Evolutionary conservation across 2,888 invertebrate species (phyloP).

Genomic region (Caenorhabditis wallacei): DNA sequence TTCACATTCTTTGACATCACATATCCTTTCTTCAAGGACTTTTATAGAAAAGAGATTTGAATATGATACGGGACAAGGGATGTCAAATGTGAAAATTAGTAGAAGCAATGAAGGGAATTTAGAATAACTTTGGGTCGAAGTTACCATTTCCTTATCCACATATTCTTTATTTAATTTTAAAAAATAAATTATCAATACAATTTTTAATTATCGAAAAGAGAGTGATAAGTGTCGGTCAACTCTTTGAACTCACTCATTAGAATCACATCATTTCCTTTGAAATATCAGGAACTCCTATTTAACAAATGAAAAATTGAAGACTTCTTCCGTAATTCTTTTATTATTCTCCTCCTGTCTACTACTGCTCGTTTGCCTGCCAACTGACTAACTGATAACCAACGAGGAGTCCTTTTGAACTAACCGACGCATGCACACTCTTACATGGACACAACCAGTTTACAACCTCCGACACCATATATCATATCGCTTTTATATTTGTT

Average conservation of each 20-base stretch:
- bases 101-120: no score
- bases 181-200: no score
- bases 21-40: not conserved
- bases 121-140: no score
- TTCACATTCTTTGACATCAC: not conserved
- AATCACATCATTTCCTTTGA: slow-evolving; percentile 15
- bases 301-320: not conserved
- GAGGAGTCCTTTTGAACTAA: slow-evolving; percentile 59
- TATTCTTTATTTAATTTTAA: no score
- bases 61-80: no score
- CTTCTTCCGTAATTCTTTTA: not conserved
- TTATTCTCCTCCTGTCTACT: not conserved
- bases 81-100: no score
- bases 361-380: slow-evolving; percentile 1
- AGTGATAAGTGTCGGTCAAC: no score
- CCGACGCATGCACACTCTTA: slow-evolving; percentile 16
- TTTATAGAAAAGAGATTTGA: no score
- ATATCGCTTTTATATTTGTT: slow-evolving; percentile 35
- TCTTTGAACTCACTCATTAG: not conserved
- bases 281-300: not conserved
- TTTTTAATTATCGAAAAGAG: no score
- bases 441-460: slow-evolving; percentile 49
- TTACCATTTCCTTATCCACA: no score
- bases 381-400: slow-evolving; percentile 54
- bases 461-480: slow-evolving; percentile 53